Base-by-base conservation (phyloP, 2,888 invertebrate genomes). In the Dorcus parallelipipedus region DNA sequence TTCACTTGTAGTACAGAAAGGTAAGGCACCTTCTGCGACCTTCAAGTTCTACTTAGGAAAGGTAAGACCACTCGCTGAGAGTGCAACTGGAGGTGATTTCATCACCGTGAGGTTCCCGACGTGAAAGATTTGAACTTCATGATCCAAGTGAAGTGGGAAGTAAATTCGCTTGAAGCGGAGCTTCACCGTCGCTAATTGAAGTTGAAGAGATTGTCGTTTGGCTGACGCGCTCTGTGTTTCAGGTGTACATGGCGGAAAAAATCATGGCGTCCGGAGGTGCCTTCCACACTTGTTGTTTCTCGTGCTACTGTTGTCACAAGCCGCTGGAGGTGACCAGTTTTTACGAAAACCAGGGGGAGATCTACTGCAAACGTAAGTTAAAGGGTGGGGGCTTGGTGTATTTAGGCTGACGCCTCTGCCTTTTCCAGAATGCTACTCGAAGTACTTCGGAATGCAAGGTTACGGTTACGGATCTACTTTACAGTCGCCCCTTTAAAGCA, bases 311-410 rank as follows among this genome's bases (percentile, higher is more conserved):
- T 65, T 82, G 82, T 62, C 76, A 80, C 50, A 82, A 81, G 64
- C 78, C 78, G 3, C 68, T 82, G 61, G 81, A 81, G 60, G 72
- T 80, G 9, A 72, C 79, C 61, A 81, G 76, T 42, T 78, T 80
- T 54, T 79, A 77, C 57, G 81, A 81, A 62, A 78, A 78, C 57
- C 77, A 78, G 49, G 79, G 80, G 8, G 81, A 82, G 67, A 81
- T 82, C 64, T 82, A 80, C 67, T 82, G 82, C 68, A 81, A 80
- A 74, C 78, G 82, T 82, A 72, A 75, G 80, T 73, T 54, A 17
- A 47, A 0, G 5, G 42, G 5, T 41, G 1, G 5, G 42, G 10
- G 10, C 9, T 17, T n/a, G 49, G 41, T 43, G 26, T 41, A 38
- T 53, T 26, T 9, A 3, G 20, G 20, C 20, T 20, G 20, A 20